phyloP scores from a whole-genome alignment of 2,113 vertebrate genomes.

The Mus spicilegus region DNA sequence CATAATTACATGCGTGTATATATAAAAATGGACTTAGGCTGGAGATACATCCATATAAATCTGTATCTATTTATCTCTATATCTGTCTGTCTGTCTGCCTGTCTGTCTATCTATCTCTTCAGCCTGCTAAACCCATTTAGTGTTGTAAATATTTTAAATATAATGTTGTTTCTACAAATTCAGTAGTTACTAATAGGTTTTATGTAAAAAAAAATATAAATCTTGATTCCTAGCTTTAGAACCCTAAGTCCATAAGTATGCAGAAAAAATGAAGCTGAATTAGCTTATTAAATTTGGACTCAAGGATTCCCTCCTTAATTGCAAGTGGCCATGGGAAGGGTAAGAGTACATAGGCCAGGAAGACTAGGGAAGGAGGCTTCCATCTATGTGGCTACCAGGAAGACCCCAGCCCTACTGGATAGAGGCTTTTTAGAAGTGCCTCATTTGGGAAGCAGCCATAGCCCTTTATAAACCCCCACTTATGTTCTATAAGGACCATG shows the following conservation, averaged over 20 bases:
- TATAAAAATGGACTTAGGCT: background rate
- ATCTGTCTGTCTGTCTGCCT: too few relatives aligned
- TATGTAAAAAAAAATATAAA: conserved; percentile 29
- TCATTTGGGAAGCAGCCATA: background rate
- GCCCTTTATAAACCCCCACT: background rate
- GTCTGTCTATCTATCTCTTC: too few relatives aligned
- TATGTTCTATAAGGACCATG: background rate
- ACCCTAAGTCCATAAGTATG: background rate
- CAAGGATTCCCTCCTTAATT: background rate
- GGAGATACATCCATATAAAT: too few relatives aligned
- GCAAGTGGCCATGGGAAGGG: background rate
- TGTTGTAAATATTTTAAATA: conserved; percentile 37
- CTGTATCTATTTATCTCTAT: too few relatives aligned
- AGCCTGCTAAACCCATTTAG: background rate
- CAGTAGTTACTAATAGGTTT: background rate
- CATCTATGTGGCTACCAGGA: background rate
- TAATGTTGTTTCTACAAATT: conserved; percentile 8
- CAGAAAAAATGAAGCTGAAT: conserved; percentile 7
- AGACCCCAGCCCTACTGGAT: background rate
- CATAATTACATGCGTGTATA: background rate
- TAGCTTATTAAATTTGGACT: conserved; percentile 44
- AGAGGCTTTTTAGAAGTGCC: background rate
- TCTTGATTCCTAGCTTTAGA: conserved; percentile 40
- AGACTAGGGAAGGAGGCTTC: background rate
- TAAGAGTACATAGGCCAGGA: background rate